Percentiles rank a stretch among this genome's conserved stretches.
Conservation (phyloP, 2,888 invertebrate genomes). For the Odontocerum albicorne region DNA sequence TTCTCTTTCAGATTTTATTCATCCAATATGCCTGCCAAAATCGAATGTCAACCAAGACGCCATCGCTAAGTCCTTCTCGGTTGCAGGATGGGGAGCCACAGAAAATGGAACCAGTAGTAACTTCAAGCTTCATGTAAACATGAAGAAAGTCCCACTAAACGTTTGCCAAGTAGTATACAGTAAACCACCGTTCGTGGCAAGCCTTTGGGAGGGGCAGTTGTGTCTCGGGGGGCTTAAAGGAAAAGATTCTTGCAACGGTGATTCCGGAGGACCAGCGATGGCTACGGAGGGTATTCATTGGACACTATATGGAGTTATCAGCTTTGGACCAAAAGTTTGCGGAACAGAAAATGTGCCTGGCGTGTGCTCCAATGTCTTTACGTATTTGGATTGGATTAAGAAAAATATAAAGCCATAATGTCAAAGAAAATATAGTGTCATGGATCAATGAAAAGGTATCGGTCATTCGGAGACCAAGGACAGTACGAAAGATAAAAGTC, state of each 20-base stretch:
- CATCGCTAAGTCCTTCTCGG: conserved; percentile 43
- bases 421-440: too few relatives aligned
- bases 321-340: conserved; percentile 48
- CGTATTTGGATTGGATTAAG: conserved; percentile 50
- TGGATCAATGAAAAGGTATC: too few relatives aligned
- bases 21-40: conserved; percentile 47
- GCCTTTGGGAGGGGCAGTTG: conserved; percentile 43
- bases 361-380: conserved; percentile 49
- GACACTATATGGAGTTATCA: conserved; percentile 47
- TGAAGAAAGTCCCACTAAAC: conserved; percentile 37
- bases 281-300: conserved; percentile 44
- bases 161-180: conserved; percentile 13
- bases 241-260: conserved; percentile 59
- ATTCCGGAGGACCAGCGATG: conserved; percentile 63
- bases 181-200: conserved; percentile 33
- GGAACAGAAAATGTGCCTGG: conserved; percentile 47
- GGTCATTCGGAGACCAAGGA: too few relatives aligned
- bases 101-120: conserved; percentile 42
- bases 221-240: conserved; percentile 56
- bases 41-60: conserved; percentile 39
- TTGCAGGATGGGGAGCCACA: conserved; percentile 59
- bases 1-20: conserved; percentile 47
- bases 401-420: conserved; percentile 37
- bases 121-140: conserved; percentile 41
- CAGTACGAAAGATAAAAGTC: too few relatives aligned